Evolutionary conservation across 2,888 invertebrate genomes (phyloP).

Genomic region (Hermaeophaga mercurialis): DNA sequence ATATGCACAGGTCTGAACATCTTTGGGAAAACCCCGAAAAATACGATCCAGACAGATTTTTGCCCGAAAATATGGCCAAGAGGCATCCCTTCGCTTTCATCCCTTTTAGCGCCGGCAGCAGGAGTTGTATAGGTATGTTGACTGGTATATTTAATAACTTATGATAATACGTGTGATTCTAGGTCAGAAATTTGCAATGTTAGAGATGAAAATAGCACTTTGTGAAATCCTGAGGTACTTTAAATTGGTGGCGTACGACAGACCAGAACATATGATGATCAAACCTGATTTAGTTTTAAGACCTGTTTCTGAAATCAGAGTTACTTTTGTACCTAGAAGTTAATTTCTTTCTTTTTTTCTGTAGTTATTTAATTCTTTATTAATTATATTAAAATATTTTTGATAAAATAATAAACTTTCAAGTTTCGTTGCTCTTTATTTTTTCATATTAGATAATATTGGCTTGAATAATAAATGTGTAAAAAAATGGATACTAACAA

Average conservation of each 20-base stretch:
- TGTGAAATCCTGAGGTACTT: slow-evolving; percentile 62
- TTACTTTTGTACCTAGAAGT: slow-evolving; percentile 43
- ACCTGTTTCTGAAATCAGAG: slow-evolving; percentile 54
- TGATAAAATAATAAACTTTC: too few relatives aligned
- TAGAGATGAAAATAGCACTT: slow-evolving; percentile 66
- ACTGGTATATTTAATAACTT: neutral
- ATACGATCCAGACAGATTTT: slow-evolving; percentile 50
- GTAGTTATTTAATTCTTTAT: too few relatives aligned
- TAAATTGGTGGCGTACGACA: slow-evolving; percentile 59
- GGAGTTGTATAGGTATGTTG: slow-evolving; percentile 55
- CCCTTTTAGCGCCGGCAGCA: slow-evolving; percentile 57
- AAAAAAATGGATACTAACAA: too few relatives aligned
- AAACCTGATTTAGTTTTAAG: slow-evolving; percentile 60
- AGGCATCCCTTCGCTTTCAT: slow-evolving; percentile 57
- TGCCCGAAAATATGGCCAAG: slow-evolving; percentile 48
- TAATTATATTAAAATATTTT: too few relatives aligned
- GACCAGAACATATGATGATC: slow-evolving; percentile 55
- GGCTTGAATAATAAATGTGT: too few relatives aligned
- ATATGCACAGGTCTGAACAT: slow-evolving; percentile 57
- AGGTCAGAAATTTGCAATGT: slow-evolving; percentile 70
- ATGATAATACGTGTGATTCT: slow-evolving; percentile 38
- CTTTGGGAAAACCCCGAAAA: slow-evolving; percentile 57
- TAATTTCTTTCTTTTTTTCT: slow-evolving; percentile 3
- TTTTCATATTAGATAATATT: too few relatives aligned
- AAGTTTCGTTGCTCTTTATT: too few relatives aligned